A percentile compares a stretch with the other conserved stretches of the same genome.
These are phyloP conservation scores for Heterocephalus glaber DNA, from an alignment of 2,113 vertebrate genomes.

Conservation along the genomic window DNA sequence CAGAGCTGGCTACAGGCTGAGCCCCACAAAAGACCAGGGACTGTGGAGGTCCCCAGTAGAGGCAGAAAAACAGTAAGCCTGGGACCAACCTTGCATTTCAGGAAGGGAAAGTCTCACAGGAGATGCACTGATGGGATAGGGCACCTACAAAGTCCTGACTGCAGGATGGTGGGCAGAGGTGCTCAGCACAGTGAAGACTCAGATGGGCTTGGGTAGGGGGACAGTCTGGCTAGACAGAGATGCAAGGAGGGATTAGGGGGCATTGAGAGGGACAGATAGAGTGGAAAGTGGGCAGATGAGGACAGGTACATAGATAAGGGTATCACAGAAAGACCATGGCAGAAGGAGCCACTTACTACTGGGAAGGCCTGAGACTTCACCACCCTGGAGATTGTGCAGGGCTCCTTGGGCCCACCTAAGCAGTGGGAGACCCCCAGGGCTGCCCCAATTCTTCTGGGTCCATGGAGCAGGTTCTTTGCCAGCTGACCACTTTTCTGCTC, in stretches of 20 bases:
- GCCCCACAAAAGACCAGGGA: not conserved
- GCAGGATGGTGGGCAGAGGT: fast-evolving
- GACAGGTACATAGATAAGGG: too few species aligned
- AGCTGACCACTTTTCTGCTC: not conserved
- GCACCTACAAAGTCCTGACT: not conserved
- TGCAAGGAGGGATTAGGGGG: not conserved
- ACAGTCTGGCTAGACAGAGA: not conserved
- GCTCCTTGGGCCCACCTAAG: not conserved
- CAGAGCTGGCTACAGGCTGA: not conserved
- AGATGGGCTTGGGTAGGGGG: not conserved
- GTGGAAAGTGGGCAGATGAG: not conserved
- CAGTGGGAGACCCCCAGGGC: fast-evolving
- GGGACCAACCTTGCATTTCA: too few species aligned
- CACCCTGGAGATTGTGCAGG: not conserved
- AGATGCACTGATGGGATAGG: not conserved
- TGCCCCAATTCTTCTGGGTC: not conserved
- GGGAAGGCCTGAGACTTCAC: not conserved
- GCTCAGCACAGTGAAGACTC: not conserved
- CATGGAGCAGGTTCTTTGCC: not conserved
- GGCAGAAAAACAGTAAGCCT: not conserved
- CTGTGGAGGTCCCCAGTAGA: not conserved
- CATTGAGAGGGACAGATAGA: not conserved
- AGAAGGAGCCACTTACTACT: not conserved
- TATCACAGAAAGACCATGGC: not conserved
- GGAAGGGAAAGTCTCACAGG: fast-evolving